Evolutionary conservation across 2,113 vertebrate genomes (phyloP).

Genomic region (Callorhinus ursinus): DNA sequence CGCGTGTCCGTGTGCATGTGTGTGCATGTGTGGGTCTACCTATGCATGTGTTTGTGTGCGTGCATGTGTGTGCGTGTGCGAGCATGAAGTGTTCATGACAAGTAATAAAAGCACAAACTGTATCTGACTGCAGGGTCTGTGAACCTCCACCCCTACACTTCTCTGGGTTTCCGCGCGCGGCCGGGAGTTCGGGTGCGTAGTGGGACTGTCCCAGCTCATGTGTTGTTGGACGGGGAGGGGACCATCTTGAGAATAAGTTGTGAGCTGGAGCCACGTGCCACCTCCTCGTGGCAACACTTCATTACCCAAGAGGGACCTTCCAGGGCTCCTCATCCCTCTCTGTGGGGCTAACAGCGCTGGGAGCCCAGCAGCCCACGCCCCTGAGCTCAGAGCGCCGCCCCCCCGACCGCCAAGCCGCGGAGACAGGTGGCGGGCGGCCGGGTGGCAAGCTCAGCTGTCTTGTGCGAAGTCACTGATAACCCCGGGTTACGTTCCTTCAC

Average conservation of each 20-base stretch:
- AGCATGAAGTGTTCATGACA: neutral
- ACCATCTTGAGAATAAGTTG: neutral
- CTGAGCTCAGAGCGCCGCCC: neutral
- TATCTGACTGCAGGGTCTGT: neutral
- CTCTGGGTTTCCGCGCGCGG: fast-evolving
- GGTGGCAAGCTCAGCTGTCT: neutral
- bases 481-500: neutral
- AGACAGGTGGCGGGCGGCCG: fast-evolving
- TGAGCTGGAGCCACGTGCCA: neutral
- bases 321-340: too few relatives aligned
- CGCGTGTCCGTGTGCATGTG: too few relatives aligned
- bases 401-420: neutral
- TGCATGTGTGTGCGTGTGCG: too few relatives aligned
- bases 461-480: neutral
- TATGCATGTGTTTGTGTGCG: neutral
- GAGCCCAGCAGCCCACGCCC: fast-evolving
- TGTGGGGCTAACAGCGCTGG: neutral
- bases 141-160: fast-evolving
- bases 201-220: neutral
- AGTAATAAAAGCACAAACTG: neutral
- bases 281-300: neutral
- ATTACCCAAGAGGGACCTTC: too few relatives aligned
- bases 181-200: fast-evolving
- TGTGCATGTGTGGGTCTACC: neutral
- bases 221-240: neutral